Conservation (phyloP, 2,113 vertebrate genomes). For the Puffinus mauretanicus region DNA sequence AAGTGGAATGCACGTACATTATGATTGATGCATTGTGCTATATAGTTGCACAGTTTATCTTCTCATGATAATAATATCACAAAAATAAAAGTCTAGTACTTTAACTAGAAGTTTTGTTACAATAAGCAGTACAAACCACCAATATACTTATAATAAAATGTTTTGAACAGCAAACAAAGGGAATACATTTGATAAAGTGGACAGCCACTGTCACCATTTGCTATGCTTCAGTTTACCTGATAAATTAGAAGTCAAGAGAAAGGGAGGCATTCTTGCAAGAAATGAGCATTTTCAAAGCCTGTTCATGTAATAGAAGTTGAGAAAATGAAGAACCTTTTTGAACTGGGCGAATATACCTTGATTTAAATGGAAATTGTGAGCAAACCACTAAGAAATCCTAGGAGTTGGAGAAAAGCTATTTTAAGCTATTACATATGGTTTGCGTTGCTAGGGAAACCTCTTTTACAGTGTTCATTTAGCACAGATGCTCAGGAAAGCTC, state of each 20-base stretch:
- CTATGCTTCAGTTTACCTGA: neutral
- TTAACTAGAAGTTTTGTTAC: neutral
- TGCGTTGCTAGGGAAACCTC: conserved; percentile 71
- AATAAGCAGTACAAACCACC: neutral
- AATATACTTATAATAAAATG: neutral
- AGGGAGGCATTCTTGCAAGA: neutral
- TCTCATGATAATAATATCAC: neutral
- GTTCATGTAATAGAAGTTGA: neutral
- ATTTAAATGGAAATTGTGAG: conserved; percentile 40
- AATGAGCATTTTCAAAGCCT: neutral
- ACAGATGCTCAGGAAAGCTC: conserved; percentile 60
- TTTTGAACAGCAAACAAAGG: neutral
- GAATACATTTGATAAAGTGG: neutral
- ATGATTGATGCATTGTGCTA: rapidly evolving
- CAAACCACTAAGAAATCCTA: conserved; percentile 34
- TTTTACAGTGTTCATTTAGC: conserved; percentile 18
- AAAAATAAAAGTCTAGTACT: neutral
- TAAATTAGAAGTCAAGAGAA: neutral
- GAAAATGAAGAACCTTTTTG: conserved; percentile 21
- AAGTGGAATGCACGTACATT: neutral
- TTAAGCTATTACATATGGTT: conserved; percentile 59
- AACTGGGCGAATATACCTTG: neutral
- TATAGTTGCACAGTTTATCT: neutral
- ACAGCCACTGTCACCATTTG: neutral
- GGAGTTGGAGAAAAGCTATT: conserved; percentile 62